These are phyloP conservation scores for Spea hammondii DNA, from an alignment of 2,797 vertebrate genomes.

Conservation along the genomic window DNA sequence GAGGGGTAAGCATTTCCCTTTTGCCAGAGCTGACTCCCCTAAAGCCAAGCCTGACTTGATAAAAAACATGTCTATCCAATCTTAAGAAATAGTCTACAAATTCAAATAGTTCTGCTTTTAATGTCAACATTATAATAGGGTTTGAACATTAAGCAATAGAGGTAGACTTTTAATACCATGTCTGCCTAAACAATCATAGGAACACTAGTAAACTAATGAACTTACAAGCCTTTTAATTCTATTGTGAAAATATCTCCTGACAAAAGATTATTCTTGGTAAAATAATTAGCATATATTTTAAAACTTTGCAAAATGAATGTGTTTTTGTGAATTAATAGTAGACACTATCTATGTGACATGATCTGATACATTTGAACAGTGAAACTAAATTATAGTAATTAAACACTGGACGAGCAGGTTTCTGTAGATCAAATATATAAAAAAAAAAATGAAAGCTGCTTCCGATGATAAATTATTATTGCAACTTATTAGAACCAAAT, in stretches of 20 bases:
- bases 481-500: constrained; percentile 15
- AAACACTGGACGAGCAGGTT: background rate
- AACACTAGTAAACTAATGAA: too few species aligned
- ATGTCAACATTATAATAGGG: too few species aligned
- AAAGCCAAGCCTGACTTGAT: too few species aligned
- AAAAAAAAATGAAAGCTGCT: constrained; percentile 10
- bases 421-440: constrained; percentile 16
- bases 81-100: too few species aligned
- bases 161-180: too few species aligned
- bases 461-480: constrained; percentile 20
- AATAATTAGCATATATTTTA: constrained; percentile 4
- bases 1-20: too few species aligned
- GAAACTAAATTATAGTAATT: constrained; percentile 21
- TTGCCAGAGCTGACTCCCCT: too few species aligned
- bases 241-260: background rate
- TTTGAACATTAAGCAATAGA: too few species aligned
- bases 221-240: background rate
- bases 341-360: background rate
- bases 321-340: background rate
- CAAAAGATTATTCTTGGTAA: background rate
- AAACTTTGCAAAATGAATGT: background rate
- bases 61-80: too few species aligned
- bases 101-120: too few species aligned
- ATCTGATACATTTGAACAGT: constrained; percentile 20
- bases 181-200: too few species aligned